These are phyloP conservation scores for Polietes domitor DNA, from an alignment of 2,888 invertebrate species.

Conservation along the genomic window DNA sequence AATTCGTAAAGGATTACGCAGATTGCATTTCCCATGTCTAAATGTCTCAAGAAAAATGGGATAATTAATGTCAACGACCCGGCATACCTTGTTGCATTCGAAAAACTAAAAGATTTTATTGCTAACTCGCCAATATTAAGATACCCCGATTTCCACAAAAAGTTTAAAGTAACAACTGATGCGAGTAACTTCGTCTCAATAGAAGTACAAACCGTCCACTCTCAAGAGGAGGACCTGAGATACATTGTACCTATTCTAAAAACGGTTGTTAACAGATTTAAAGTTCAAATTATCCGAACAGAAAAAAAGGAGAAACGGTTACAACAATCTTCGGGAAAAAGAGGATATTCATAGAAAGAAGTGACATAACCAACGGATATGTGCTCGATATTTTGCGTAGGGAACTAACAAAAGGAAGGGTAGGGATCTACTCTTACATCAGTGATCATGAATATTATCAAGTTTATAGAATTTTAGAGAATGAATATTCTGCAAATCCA, in stretches of 20 bases:
- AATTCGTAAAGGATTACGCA: conserved; percentile 32
- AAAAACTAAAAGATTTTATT: conserved; percentile 41
- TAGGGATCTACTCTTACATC: no score
- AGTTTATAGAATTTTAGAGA: no score
- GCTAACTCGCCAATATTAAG: conserved; percentile 34
- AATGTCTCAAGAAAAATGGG: conserved; percentile 14
- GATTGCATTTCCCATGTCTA: conserved; percentile 21
- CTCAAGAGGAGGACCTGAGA: background rate
- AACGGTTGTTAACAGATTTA: background rate
- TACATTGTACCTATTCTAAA: background rate
- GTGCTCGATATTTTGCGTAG: background rate
- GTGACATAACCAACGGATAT: background rate
- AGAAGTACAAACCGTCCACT: background rate
- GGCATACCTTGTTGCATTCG: conserved; percentile 23
- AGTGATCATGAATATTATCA: no score
- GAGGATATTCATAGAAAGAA: no score
- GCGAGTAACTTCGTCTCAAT: conserved; percentile 32
- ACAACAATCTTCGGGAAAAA: background rate
- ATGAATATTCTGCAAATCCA: no score
- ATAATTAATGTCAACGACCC: conserved; percentile 11
- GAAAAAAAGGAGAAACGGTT: background rate
- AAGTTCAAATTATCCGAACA: background rate
- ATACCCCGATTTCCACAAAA: conserved; percentile 42
- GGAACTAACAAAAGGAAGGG: no score
- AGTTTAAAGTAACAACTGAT: background rate